phyloP scores from a whole-genome alignment of 1,140 invertebrate genomes.

The Ips typographus region DNA sequence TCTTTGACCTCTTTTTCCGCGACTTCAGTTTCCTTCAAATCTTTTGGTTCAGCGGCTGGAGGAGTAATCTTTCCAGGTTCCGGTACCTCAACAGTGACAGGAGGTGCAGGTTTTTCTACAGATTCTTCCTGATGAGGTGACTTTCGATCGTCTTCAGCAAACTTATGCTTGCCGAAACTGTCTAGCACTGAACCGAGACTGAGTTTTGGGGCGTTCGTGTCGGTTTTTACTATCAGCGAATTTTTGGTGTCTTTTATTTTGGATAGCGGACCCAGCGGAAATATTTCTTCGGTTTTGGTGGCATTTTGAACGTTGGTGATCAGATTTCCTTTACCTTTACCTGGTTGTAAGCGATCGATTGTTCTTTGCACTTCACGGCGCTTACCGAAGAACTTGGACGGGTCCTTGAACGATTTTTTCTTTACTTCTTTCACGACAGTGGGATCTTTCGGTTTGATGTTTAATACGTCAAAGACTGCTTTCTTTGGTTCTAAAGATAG shows the following conservation, averaged over 20 bases:
- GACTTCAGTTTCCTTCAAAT: neutral
- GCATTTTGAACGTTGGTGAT: slow-evolving; percentile 60
- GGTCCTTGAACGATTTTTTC: slow-evolving; percentile 50
- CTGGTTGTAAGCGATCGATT: slow-evolving; percentile 78
- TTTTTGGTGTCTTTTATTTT: slow-evolving; percentile 59
- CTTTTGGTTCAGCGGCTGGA: neutral
- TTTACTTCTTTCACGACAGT: slow-evolving; percentile 42
- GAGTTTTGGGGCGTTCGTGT: slow-evolving; percentile 71
- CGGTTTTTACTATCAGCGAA: slow-evolving; percentile 56
- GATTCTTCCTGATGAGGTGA: too few species aligned
- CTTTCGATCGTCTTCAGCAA: slow-evolving; percentile 51
- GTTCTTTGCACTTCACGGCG: slow-evolving; percentile 76
- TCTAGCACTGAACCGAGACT: slow-evolving; percentile 78
- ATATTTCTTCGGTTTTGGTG: slow-evolving; percentile 55
- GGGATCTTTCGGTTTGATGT: too few species aligned
- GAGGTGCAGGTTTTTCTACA: neutral
- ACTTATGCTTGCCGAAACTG: slow-evolving; percentile 63
- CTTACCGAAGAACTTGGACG: slow-evolving; percentile 55
- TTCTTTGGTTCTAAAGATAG: too few species aligned
- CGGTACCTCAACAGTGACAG: neutral
- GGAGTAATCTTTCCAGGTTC: neutral
- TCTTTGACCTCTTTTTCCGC: slow-evolving; percentile 24
- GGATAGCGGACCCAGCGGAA: slow-evolving; percentile 50
- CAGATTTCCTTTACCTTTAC: slow-evolving; percentile 81
- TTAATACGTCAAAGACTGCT: too few species aligned